These are phyloP conservation scores for Siniperca undulata DNA, from an alignment of 2,797 vertebrate species.

Conservation along the genomic window DNA sequence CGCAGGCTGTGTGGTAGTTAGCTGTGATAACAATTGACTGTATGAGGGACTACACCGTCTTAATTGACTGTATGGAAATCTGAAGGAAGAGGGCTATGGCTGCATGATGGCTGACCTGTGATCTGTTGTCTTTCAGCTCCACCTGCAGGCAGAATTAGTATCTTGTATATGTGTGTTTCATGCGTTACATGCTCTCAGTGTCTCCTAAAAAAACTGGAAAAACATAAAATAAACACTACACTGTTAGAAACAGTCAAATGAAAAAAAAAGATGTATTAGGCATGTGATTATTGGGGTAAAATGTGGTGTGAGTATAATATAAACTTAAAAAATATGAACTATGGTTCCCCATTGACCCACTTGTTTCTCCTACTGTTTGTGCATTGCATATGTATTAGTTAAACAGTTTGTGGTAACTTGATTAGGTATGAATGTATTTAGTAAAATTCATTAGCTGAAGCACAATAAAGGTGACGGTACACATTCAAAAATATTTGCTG, in stretches of 20 bases:
- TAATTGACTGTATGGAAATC: not conserved
- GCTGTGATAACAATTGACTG: not conserved
- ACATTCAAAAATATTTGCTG: constrained; percentile 1
- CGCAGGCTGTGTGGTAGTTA: not conserved
- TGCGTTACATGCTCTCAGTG: not conserved
- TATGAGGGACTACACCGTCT: too few species aligned
- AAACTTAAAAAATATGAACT: not conserved
- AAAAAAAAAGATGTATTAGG: too few species aligned
- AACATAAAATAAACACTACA: not conserved
- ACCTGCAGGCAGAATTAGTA: constrained; percentile 54
- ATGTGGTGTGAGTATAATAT: too few species aligned
- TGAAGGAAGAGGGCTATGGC: not conserved
- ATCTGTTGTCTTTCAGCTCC: constrained; percentile 60
- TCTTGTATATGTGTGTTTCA: not conserved
- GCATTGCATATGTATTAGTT: not conserved
- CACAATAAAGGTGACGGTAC: not conserved
- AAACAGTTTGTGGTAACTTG: not conserved
- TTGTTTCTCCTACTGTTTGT: not conserved
- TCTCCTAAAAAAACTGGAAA: not conserved
- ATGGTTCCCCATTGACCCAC: not conserved
- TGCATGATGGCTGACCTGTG: not conserved
- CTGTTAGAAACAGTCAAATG: not conserved
- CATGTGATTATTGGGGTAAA: too few species aligned
- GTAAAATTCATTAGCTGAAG: not conserved
- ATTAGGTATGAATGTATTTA: not conserved